A percentile compares a stretch with the other conserved stretches of the same genome.
Evolutionary conservation across 35 echinoderm and acorn worm species (phyloP).

Genomic region (Nesometra sesokonis): DNA sequence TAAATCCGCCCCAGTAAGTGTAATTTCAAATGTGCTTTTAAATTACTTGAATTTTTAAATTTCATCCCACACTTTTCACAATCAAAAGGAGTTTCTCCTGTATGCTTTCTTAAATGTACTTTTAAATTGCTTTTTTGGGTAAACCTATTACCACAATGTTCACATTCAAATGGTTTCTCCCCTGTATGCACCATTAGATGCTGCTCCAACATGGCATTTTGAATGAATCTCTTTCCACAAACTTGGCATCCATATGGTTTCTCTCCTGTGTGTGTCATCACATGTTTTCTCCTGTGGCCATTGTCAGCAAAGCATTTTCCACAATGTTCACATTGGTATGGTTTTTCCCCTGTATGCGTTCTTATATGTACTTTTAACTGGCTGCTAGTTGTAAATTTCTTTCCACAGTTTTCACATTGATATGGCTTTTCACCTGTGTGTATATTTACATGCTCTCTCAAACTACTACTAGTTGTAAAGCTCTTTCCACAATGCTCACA

Average conservation of each 20-base stretch:
- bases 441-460: background rate
- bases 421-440: background rate
- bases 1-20: no score
- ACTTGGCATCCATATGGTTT: background rate
- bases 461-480: background rate
- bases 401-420: background rate
- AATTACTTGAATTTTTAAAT: background rate
- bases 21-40: background rate
- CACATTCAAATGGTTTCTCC: background rate
- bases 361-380: background rate
- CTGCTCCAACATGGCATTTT: background rate
- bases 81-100: background rate
- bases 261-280: background rate
- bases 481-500: background rate
- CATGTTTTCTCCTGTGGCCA: background rate
- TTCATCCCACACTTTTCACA: background rate
- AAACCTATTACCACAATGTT: background rate
- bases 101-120: background rate
- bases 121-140: background rate
- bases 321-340: background rate
- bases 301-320: background rate
- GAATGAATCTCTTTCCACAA: background rate
- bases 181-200: background rate
- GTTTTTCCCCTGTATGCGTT: background rate
- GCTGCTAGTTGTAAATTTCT: background rate